A percentile compares a stretch with the other conserved stretches of the same genome.
These are phyloP conservation scores for Neodiprion fabricii DNA, from an alignment of 1,140 invertebrate species.

Conservation along the genomic window DNA sequence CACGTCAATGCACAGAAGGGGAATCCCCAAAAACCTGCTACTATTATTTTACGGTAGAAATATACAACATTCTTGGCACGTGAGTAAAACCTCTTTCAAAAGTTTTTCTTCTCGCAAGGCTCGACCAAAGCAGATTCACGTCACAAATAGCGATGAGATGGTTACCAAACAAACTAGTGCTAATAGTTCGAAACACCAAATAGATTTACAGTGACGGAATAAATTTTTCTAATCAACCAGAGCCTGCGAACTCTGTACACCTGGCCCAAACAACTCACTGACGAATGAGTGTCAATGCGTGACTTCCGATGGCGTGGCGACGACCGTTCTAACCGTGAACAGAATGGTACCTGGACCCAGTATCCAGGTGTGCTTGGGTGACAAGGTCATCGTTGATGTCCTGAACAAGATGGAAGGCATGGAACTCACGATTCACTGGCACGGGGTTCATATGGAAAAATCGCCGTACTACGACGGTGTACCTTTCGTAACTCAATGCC, in stretches of 20 bases:
- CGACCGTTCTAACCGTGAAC: constrained; percentile 80
- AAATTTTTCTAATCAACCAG: constrained; percentile 49
- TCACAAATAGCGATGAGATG: too few species aligned
- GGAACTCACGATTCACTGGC: constrained; percentile 88
- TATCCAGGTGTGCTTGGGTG: constrained; percentile 86
- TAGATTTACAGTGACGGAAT: background rate
- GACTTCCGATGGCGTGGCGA: constrained; percentile 79
- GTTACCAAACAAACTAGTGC: background rate
- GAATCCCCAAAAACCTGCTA: constrained; percentile 78
- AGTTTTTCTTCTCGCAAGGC: background rate
- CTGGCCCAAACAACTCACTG: constrained; percentile 78
- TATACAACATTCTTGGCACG: constrained; percentile 81
- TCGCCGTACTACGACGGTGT: constrained; percentile 91
- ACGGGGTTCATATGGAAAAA: constrained; percentile 80
- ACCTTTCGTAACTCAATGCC: constrained; percentile 89
- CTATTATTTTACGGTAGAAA: constrained; percentile 81
- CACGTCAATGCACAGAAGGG: constrained; percentile 75
- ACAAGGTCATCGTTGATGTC: constrained; percentile 85
- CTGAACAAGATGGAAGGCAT: constrained; percentile 82
- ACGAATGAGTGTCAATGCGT: constrained; percentile 83
- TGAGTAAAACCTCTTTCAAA: constrained; percentile 61
- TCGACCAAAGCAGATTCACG: background rate
- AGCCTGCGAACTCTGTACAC: constrained; percentile 84
- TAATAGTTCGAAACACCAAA: background rate
- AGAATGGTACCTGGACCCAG: constrained; percentile 85